These are phyloP conservation scores for Drosophila repleta DNA, from an alignment of 1,140 invertebrate species.

Conservation along the genomic window DNA sequence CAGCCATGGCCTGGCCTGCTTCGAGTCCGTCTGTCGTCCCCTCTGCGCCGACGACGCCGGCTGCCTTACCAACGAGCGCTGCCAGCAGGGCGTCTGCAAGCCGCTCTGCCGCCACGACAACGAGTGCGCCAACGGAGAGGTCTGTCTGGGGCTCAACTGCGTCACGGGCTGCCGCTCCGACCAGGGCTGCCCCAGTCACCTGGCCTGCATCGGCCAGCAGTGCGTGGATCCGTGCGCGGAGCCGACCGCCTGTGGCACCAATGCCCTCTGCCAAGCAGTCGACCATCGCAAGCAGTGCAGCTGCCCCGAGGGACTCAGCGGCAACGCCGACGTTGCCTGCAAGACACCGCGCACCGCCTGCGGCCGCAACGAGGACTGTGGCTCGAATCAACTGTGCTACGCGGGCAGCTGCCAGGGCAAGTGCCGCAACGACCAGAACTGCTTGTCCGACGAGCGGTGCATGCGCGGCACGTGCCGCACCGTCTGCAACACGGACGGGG, in stretches of 20 bases:
- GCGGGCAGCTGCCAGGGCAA: constrained; percentile 89
- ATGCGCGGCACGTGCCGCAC: constrained; percentile 91
- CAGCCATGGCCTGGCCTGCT: constrained; percentile 88
- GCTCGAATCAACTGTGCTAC: constrained; percentile 88
- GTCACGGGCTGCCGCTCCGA: constrained; percentile 92
- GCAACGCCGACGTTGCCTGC: constrained; percentile 90
- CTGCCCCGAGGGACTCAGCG: constrained; percentile 89
- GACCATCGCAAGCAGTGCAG: constrained; percentile 90
- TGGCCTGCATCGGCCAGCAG: constrained; percentile 90
- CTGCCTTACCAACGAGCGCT: constrained; percentile 93
- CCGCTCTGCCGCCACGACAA: constrained; percentile 90
- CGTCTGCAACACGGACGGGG: constrained; percentile 93
- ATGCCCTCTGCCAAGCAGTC: constrained; percentile 89
- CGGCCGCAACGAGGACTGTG: constrained; percentile 87
- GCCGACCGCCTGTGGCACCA: constrained; percentile 92
- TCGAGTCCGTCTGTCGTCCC: constrained; percentile 89
- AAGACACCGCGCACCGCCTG: constrained; percentile 88
- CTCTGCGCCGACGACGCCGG: constrained; percentile 90
- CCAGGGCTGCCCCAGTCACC: constrained; percentile 88
- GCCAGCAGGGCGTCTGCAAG: constrained; percentile 88
- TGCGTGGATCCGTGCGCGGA: constrained; percentile 90
- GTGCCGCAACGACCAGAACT: constrained; percentile 91
- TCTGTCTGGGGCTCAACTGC: constrained; percentile 92
- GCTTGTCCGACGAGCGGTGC: constrained; percentile 93
- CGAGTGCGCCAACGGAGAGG: constrained; percentile 92